These are phyloP conservation scores for Pyrrhosoma nymphula DNA, from an alignment of 2,888 invertebrate species.

Conservation along the genomic window DNA sequence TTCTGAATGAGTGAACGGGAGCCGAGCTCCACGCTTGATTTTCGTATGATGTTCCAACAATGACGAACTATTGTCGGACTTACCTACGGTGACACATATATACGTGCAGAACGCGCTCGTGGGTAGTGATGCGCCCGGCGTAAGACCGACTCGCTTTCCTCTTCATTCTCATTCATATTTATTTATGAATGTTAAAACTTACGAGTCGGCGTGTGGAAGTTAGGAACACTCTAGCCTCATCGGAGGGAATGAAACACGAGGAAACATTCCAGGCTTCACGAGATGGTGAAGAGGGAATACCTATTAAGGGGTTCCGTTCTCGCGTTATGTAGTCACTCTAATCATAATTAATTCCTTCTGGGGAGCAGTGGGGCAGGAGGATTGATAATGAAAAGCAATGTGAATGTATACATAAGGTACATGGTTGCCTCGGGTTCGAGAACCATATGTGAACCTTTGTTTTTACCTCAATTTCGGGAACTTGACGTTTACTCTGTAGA, in stretches of 20 bases:
- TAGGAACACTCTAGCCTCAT: not conserved
- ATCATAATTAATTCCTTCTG: not conserved
- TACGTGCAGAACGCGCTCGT: no score
- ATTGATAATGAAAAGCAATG: not conserved
- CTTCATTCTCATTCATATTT: not conserved
- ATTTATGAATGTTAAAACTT: constrained; percentile 18
- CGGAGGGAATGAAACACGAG: not conserved
- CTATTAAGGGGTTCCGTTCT: not conserved
- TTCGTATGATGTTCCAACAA: no score
- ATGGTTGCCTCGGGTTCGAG: not conserved
- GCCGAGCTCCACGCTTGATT: no score
- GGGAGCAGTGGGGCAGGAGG: not conserved
- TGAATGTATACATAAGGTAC: not conserved
- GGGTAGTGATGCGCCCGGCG: no score
- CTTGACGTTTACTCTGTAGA: not conserved
- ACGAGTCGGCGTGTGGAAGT: not conserved
- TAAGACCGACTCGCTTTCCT: no score
- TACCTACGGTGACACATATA: no score
- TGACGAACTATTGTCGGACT: no score
- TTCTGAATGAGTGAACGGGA: no score
- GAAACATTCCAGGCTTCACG: constrained; percentile 33
- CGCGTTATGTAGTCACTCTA: not conserved
- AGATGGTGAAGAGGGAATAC: constrained; percentile 2
- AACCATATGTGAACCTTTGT: not conserved
- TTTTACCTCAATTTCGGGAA: not conserved